Conservation (phyloP, 1,140 invertebrate species). For the Dufourea novaeangliae region DNA sequence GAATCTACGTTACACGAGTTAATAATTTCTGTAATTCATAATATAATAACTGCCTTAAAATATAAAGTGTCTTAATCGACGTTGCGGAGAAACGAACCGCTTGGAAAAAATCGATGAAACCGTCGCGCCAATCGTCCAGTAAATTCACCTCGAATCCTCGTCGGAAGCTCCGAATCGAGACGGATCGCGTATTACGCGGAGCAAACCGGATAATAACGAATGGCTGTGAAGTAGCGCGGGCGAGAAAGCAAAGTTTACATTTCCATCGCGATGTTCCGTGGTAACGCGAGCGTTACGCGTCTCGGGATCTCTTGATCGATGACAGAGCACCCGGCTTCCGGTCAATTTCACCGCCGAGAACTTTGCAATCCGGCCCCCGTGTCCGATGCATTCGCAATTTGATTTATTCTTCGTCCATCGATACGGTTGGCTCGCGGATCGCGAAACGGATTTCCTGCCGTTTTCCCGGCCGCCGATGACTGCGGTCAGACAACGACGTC, state of each 20-base stretch:
- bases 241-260: constrained; percentile 5
- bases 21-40: too few species aligned
- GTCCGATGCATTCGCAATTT: constrained; percentile 61
- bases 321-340: constrained; percentile 32
- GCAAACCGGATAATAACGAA: constrained; percentile 11
- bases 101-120: neutral
- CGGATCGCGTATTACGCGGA: constrained; percentile 13
- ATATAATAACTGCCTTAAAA: too few species aligned
- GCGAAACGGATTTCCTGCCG: constrained; percentile 5
- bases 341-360: constrained; percentile 54
- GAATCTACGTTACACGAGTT: too few species aligned
- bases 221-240: neutral
- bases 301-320: constrained; percentile 45
- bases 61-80: neutral
- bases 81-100: neutral
- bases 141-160: neutral
- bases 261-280: constrained; percentile 10
- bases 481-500: neutral
- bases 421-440: constrained; percentile 20
- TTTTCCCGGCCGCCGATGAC: neutral
- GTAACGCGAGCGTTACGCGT: neutral
- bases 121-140: constrained; percentile 6
- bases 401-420: constrained; percentile 53
- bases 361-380: constrained; percentile 55
- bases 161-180: neutral